Evolutionary conservation across 2,888 invertebrate species (phyloP).

Genomic region (Papilio gigon): DNA sequence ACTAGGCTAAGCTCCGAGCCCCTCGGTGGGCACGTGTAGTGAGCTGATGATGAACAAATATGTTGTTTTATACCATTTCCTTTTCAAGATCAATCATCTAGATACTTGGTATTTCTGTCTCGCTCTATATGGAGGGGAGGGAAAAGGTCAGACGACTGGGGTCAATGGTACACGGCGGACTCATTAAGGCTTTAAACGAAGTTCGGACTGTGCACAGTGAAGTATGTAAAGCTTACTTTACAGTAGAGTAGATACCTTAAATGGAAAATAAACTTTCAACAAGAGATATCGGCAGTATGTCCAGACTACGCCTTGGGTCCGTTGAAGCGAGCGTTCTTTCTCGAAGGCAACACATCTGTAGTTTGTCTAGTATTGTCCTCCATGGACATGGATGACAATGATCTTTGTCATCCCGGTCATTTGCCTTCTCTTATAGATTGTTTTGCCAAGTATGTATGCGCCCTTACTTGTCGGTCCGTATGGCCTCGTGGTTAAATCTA

Average conservation of each 20-base stretch:
- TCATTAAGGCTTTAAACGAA: slow-evolving; percentile 39
- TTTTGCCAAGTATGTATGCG: background rate
- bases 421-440: too few relatives aligned
- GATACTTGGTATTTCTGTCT: slow-evolving; percentile 13
- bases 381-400: too few relatives aligned
- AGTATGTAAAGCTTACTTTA: slow-evolving; percentile 1
- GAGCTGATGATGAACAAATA: too few relatives aligned
- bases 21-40: too few relatives aligned
- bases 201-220: slow-evolving; percentile 26
- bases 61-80: too few relatives aligned
- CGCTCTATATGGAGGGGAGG: slow-evolving; percentile 28
- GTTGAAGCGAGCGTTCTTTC: too few relatives aligned
- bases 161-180: slow-evolving; percentile 39
- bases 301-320: too few relatives aligned
- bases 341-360: too few relatives aligned
- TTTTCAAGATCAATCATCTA: slow-evolving; percentile 18
- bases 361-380: too few relatives aligned
- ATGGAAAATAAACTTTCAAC: background rate
- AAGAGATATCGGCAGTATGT: too few relatives aligned
- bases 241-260: background rate
- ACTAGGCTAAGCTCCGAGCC: too few relatives aligned
- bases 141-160: slow-evolving; percentile 33
- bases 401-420: too few relatives aligned
- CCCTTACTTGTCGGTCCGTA: background rate
- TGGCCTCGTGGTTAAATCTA: background rate